A percentile compares a stretch with the other conserved stretches of the same genome.
These are phyloP conservation scores for Diloba caeruleocephala DNA, from an alignment of 2,888 invertebrate species.

Conservation along the genomic window DNA sequence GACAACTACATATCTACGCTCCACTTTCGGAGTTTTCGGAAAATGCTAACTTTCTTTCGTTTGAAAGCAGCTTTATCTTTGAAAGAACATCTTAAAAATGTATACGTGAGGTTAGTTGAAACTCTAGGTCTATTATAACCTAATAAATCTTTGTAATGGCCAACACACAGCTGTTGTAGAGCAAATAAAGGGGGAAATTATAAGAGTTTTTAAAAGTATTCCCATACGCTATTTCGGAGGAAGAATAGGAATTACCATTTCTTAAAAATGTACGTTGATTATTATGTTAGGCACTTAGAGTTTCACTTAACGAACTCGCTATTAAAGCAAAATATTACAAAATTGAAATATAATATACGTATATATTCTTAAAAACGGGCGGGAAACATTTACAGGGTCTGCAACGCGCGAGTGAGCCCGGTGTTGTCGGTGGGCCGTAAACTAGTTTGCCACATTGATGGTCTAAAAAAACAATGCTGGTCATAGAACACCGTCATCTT, in stretches of 20 bases:
- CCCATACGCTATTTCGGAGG: slow-evolving; percentile 7
- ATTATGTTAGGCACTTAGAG: too few relatives aligned
- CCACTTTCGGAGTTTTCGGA: slow-evolving; percentile 28
- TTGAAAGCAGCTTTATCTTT: slow-evolving; percentile 35
- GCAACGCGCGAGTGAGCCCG: too few relatives aligned
- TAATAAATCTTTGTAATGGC: slow-evolving; percentile 44
- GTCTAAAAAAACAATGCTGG: too few relatives aligned
- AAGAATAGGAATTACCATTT: slow-evolving; percentile 7
- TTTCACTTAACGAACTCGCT: too few relatives aligned
- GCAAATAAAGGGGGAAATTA: slow-evolving; percentile 25
- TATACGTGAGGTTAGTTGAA: slow-evolving; percentile 9
- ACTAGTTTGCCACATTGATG: too few relatives aligned
- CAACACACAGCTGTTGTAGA: slow-evolving; percentile 12
- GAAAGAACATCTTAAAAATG: slow-evolving; percentile 21
- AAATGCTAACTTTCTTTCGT: slow-evolving; percentile 29
- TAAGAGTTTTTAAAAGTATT: slow-evolving; percentile 13
- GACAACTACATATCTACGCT: slow-evolving; percentile 25
- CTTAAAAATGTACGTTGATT: too few relatives aligned
- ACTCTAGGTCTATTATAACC: slow-evolving; percentile 24
- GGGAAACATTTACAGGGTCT: too few relatives aligned
- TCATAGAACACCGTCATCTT: too few relatives aligned
- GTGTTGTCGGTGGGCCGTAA: too few relatives aligned
- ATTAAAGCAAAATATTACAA: too few relatives aligned
- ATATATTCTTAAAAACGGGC: too few relatives aligned
- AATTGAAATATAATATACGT: too few relatives aligned